Evolutionary conservation across 2,888 invertebrate species (phyloP).

Genomic region (Vanessa cardui): DNA sequence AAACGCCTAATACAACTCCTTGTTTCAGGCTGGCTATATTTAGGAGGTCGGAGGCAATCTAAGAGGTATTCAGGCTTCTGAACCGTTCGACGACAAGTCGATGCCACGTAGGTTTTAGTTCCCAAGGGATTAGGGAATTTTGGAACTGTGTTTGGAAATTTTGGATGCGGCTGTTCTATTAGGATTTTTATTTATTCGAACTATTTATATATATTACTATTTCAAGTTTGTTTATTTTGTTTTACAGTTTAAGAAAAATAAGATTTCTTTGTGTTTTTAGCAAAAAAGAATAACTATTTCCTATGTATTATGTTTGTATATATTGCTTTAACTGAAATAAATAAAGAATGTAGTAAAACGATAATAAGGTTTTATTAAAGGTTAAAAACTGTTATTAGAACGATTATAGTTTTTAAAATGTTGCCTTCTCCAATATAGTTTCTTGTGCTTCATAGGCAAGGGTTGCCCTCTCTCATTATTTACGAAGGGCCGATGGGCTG

Average conservation of each 20-base stretch:
- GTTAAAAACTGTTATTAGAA: background rate
- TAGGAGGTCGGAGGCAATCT: slow-evolving; percentile 74
- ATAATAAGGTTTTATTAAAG: background rate
- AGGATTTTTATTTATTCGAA: too few relatives aligned
- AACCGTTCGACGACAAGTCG: slow-evolving; percentile 60
- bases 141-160: slow-evolving; percentile 40
- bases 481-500: slow-evolving; percentile 80
- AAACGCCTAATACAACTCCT: slow-evolving; percentile 68
- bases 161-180: slow-evolving; percentile 48
- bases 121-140: slow-evolving; percentile 63
- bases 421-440: slow-evolving; percentile 53
- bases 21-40: slow-evolving; percentile 73
- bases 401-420: background rate
- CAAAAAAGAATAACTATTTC: background rate
- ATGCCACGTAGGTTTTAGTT: slow-evolving; percentile 68
- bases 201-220: too few relatives aligned
- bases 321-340: too few relatives aligned
- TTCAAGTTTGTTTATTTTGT: too few relatives aligned
- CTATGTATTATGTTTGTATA: too few relatives aligned
- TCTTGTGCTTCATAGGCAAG: slow-evolving; percentile 54
- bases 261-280: too few relatives aligned
- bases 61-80: slow-evolving; percentile 75
- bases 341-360: too few relatives aligned
- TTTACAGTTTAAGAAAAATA: background rate
- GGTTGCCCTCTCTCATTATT: slow-evolving; percentile 79